Evolutionary conservation across 1,140 invertebrate genomes (phyloP), one percentile per base, ranked within the genome.

Genomic region (Mesaphorura yosii): DNA sequence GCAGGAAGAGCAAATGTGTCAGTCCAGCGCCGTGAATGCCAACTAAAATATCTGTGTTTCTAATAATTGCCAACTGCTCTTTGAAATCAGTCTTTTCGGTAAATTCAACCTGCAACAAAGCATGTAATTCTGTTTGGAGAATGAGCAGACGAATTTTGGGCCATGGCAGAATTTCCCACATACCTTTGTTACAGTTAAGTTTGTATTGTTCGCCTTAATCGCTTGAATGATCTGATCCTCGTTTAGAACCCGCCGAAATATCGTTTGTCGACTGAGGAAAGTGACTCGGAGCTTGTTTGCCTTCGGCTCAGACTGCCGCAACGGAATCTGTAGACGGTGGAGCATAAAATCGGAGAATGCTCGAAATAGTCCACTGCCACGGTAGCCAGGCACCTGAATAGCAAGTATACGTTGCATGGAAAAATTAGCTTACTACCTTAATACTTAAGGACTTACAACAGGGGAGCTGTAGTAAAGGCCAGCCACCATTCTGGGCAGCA

Each of bases 391-490:
- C 56, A 95, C 85, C 88, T 92, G n/a, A n/a, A n/a, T n/a, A n/a
- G n/a, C n/a, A n/a, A n/a, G n/a, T n/a, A n/a, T n/a, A n/a, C n/a
- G n/a, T n/a, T n/a, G n/a, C n/a, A n/a, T n/a, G n/a, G n/a, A n/a
- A n/a, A n/a, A n/a, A n/a, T n/a, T n/a, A n/a, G n/a, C n/a, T n/a
- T n/a, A n/a, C n/a, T n/a, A n/a, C n/a, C n/a, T n/a, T n/a, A n/a
- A n/a, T n/a, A n/a, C n/a, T n/a, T n/a, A n/a, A n/a, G n/a, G n/a
- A 76, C 76, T 76, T 78, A 93, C 88, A 66, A 98, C 73, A n/a
- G 93, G 93, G 63, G 92, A 97, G 66, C 98, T 98, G 66, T 98
- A 98, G 70, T 85, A 98, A 10, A 98, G 73, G 29, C 94, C 94
- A 73, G 88, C 93, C 64, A 94, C 89, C 89, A 96, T 96, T 65